Percentiles rank a stretch among this genome's conserved stretches.
Conservation (phyloP, 35 echinoderm and acorn worm genomes). For the Patiria miniata region DNA sequence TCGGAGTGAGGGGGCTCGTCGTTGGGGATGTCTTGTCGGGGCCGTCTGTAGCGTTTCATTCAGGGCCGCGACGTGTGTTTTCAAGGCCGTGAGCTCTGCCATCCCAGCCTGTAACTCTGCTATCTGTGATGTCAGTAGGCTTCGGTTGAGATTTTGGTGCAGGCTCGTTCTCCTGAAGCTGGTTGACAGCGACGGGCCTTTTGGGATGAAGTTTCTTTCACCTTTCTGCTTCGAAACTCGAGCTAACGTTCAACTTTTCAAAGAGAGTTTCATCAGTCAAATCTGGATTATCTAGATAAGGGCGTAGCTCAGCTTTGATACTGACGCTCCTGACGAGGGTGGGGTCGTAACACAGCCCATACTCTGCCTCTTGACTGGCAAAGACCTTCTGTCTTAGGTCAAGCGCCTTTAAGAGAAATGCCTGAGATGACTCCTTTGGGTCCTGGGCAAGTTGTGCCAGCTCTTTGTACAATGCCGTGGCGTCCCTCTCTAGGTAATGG, state of each 20-base stretch:
- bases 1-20: background rate
- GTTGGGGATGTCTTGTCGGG: background rate
- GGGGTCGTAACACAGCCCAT: constrained; percentile 20
- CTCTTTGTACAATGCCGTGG: constrained; percentile 42
- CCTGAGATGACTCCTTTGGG: constrained; percentile 46
- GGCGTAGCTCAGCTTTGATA: constrained; percentile 33
- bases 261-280: constrained; percentile 31
- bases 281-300: background rate
- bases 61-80: background rate
- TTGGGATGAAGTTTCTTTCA: background rate
- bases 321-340: background rate
- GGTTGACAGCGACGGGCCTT: too few relatives aligned
- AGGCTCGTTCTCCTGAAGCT: background rate
- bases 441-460: constrained; percentile 11
- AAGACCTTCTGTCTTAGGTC: constrained; percentile 64
- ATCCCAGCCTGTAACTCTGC: background rate
- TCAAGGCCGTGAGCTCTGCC: background rate
- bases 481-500: constrained; percentile 55
- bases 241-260: constrained; percentile 6
- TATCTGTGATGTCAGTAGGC: too few relatives aligned
- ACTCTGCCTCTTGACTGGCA: constrained; percentile 60
- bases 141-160: background rate
- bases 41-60: too few relatives aligned
- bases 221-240: constrained; percentile 8
- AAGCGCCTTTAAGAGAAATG: constrained; percentile 43